Base-by-base conservation (phyloP, 2,888 invertebrate genomes). In the Scaptodrosophila latifasciaeformis region DNA sequence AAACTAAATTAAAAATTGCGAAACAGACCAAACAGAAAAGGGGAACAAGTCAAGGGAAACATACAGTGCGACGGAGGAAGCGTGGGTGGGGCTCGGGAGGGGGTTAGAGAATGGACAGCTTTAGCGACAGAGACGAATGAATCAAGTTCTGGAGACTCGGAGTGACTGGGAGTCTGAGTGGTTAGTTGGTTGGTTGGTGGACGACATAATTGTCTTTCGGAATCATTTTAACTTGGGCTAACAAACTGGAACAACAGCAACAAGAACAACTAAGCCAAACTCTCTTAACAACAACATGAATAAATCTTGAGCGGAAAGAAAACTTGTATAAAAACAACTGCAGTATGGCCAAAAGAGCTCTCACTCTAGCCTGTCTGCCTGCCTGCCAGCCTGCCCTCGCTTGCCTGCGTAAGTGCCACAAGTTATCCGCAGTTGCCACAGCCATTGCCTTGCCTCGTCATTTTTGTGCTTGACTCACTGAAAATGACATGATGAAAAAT, bases 101-200 rank as follows among this genome's bases (percentile, higher is more conserved):
- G 7, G 39, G 39, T 17, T 3, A 18, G 39, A 4, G 44, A 7
- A 13, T 54, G 53, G 55, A 54, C 49, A 42, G 31, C 54, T 37
- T 53, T 49, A 49, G 49, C 72, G 74, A 71, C 79, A 72, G 65
- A 70, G 67, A 69, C 69, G 76, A 78, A 78, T 78, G 76, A 72
- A 75, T 62, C 64, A 62, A 75, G 72, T 61, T 59, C 15, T 2
- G 18, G 13, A 29, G 18, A n/a, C n/a, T n/a, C n/a, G 18, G 1
- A 17, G 15, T 2, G 29, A 17, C 30, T 5, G 30, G n/a, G n/a
- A 13, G 30, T 19, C 24, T n/a, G n/a, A n/a, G n/a, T n/a, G 24
- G 24, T 7, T 5, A 35, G 9, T 13, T 9, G 19, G 49, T 40
- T 34, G 35, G 43, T 45, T 40, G 54, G 51, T 57, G 47, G 64